Percentiles rank a stretch among this genome's conserved stretches.
phyloP scores from a whole-genome alignment of 2,113 vertebrate genomes.

The Osmerus eperlanus region DNA sequence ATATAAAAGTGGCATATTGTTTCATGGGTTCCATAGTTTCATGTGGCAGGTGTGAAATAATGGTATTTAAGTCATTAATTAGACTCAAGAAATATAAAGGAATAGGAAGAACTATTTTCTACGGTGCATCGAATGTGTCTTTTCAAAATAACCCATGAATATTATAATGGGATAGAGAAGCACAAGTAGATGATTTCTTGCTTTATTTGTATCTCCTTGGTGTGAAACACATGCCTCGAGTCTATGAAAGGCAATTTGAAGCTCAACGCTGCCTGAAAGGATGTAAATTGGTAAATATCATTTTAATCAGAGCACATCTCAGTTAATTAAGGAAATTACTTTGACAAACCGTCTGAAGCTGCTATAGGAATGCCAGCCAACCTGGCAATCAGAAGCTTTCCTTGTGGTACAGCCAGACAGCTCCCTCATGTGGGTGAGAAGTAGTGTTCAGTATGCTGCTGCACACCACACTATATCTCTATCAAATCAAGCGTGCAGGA shows the following conservation, averaged over 20 bases:
- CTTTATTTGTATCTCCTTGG: conserved; percentile 39
- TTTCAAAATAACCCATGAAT: conserved; percentile 32
- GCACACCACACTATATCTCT: conserved; percentile 27
- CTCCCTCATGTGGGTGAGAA: conserved; percentile 48
- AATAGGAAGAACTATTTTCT: conserved; percentile 27
- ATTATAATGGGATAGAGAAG: conserved; percentile 39
- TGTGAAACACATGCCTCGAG: conserved; percentile 43
- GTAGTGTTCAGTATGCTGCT: conserved; percentile 24
- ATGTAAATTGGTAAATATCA: conserved; percentile 63
- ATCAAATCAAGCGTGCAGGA: conserved; percentile 35
- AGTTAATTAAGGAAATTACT: conserved; percentile 65
- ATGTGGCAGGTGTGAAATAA: conserved; percentile 53
- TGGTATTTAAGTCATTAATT: conserved; percentile 37
- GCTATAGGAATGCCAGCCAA: conserved; percentile 42
- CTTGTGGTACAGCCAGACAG: conserved; percentile 35
- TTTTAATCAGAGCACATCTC: conserved; percentile 61
- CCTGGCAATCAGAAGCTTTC: conserved; percentile 49
- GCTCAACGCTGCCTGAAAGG: conserved; percentile 44
- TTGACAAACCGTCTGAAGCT: conserved; percentile 58
- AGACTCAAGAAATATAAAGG: conserved; percentile 41
- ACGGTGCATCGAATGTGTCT: conserved; percentile 30
- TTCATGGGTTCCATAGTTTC: conserved; percentile 29
- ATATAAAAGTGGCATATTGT: conserved; percentile 50
- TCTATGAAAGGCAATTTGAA: conserved; percentile 51
- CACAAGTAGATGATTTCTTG: conserved; percentile 42